Evolutionary conservation across 1,140 invertebrate species (phyloP), one percentile per base, ranked within the genome.

Genomic region (Bombus waltoni): DNA sequence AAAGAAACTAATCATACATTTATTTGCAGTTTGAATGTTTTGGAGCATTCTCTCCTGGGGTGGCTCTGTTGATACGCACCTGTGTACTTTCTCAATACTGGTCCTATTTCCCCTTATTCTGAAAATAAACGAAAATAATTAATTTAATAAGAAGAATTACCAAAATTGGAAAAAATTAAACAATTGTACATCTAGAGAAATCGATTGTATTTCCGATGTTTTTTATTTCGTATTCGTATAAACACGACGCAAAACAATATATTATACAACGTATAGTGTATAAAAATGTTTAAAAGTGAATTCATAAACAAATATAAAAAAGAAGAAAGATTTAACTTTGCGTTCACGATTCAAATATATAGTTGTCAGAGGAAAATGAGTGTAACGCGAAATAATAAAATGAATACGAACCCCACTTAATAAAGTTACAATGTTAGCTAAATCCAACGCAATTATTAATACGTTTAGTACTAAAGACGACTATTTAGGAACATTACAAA

Each of bases 21-120:
- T 44, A n/a, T 81, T 47, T 75, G 86, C 68, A 11, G 79, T 86
- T 72, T 75, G 57, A 83, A 83, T 32, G 81, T 72, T 44, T 47
- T 18, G 47, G 65, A n/a, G 59, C 89, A 90, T 89, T 75, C 88
- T 88, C 83, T 62, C 75, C n/a, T 68, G 86, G 88, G 82, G 85
- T 68, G 40, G 75, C 79, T 57, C 70, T 79, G 74, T 89, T 44
- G 86, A 79, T 90, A 90, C 89, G 88, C 89, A 90, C 89, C 89
- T 90, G 86, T 89, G 38, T 88, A 44, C 59, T 65, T 47, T 81
- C 81, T 82, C 80, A 42, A 66, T 85, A 68, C 70, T 68, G 73
- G 71, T 83, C 74, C 85, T 82, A 42, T 80, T 59, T 85, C 78
- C 59, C 47, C 59, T 62, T 83, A 71, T 40, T 79, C 88, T 90